Conservation (phyloP, 1,140 invertebrate species). For the Physella acuta region DNA sequence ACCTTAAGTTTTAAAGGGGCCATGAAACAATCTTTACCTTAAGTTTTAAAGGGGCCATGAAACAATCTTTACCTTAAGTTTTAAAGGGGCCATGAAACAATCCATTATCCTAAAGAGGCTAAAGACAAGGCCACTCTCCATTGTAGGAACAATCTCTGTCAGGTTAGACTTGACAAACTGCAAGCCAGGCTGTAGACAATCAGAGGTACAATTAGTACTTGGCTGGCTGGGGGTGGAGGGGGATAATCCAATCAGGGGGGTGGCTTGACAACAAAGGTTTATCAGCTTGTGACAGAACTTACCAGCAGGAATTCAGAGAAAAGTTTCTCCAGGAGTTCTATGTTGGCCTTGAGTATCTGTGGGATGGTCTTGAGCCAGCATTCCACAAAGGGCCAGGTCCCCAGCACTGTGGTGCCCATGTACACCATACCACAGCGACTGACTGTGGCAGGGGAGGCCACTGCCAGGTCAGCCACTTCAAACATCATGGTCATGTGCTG, state of each 20-base stretch:
- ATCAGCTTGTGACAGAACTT: slow-evolving; percentile 13
- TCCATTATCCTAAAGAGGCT: slow-evolving; percentile 58
- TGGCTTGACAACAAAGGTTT: too few relatives aligned
- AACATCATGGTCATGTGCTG: slow-evolving; percentile 63
- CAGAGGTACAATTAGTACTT: too few relatives aligned
- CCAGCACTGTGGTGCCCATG: slow-evolving; percentile 62
- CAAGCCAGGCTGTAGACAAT: slow-evolving; percentile 48
- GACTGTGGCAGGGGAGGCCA: slow-evolving; percentile 63
- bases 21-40: neutral
- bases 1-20: too few relatives aligned
- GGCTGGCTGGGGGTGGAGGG: too few relatives aligned
- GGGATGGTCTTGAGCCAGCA: slow-evolving; percentile 59
- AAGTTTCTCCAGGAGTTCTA: slow-evolving; percentile 47
- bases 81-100: slow-evolving; percentile 58
- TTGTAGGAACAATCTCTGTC: slow-evolving; percentile 57
- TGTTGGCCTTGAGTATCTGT: slow-evolving; percentile 46
- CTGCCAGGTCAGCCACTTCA: slow-evolving; percentile 65
- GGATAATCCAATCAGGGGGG: too few relatives aligned
- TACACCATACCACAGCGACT: slow-evolving; percentile 66
- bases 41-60: slow-evolving; percentile 53
- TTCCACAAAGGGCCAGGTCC: slow-evolving; percentile 57
- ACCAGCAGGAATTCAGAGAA: slow-evolving; percentile 58
- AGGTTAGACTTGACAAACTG: slow-evolving; percentile 52
- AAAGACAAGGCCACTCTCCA: slow-evolving; percentile 59
- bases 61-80: slow-evolving; percentile 42